These are phyloP conservation scores for Trileptium ribeirensis DNA, from an alignment of 2,888 invertebrate species.

Conservation along the genomic window DNA sequence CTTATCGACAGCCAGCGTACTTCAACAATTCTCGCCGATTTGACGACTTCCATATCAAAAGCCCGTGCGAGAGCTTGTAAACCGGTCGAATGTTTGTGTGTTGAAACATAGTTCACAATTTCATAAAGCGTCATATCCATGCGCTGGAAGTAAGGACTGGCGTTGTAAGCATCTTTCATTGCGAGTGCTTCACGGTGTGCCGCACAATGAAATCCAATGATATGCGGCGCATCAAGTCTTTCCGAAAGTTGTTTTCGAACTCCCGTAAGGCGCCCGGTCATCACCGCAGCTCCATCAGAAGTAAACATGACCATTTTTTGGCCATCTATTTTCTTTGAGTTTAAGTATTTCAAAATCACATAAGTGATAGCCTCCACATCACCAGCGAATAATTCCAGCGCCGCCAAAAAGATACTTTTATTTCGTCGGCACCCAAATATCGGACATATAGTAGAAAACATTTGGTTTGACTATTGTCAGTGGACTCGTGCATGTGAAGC, in stretches of 20 bases:
- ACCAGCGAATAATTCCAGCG: not conserved
- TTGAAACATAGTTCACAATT: not conserved
- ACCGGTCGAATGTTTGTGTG: not conserved
- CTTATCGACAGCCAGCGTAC: not conserved
- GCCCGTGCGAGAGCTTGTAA: not conserved
- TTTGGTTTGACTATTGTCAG: not conserved
- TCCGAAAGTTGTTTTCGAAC: not conserved
- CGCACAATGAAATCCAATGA: not conserved
- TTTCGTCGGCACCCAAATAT: not conserved
- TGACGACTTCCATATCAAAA: not conserved
- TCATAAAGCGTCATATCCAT: not conserved
- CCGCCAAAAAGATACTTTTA: not conserved
- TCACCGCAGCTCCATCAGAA: not conserved
- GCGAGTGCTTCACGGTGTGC: slow-evolving; percentile 2
- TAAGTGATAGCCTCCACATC: not conserved
- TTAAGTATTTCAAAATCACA: not conserved
- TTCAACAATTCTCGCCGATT: not conserved
- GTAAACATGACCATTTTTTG: not conserved
- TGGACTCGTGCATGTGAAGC: not conserved
- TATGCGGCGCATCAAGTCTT: not conserved
- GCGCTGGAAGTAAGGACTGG: not conserved
- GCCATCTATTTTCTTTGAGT: not conserved
- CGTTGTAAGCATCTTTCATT: too few species aligned
- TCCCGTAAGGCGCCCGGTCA: not conserved
- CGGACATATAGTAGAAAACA: not conserved